Evolutionary conservation across 1,140 invertebrate species (phyloP).

Genomic region (Heliothis virescens): DNA sequence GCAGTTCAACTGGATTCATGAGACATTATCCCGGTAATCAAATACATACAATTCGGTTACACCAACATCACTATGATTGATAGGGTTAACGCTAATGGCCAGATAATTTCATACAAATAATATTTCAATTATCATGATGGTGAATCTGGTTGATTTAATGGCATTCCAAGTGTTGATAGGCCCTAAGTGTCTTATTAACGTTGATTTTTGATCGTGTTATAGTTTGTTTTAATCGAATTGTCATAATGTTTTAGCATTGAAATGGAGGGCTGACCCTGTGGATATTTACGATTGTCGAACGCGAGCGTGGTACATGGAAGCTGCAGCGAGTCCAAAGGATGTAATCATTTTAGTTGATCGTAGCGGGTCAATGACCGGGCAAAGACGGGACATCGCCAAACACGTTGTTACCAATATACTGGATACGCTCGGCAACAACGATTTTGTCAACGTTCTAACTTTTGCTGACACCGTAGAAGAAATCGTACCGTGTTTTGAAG

Average conservation of each 20-base stretch:
- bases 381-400: constrained; percentile 96
- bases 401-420: constrained; percentile 98
- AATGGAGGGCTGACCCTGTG: constrained; percentile 90
- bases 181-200: too few species aligned
- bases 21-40: constrained; percentile 94
- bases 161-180: too few species aligned
- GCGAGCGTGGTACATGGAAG: constrained; percentile 98
- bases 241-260: constrained; percentile 80
- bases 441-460: constrained; percentile 98
- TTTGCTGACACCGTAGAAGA: constrained; percentile 92
- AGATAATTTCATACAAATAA: too few species aligned
- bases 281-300: constrained; percentile 96
- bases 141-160: too few species aligned
- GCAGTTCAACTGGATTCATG: constrained; percentile 97
- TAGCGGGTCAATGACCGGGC: constrained; percentile 98
- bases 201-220: neutral
- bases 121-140: too few species aligned
- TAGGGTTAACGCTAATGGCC: too few species aligned
- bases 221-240: neutral
- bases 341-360: constrained; percentile 97
- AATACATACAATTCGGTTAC: neutral
- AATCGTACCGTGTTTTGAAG: constrained; percentile 95
- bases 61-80: too few species aligned
- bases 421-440: constrained; percentile 99
- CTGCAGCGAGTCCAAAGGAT: constrained; percentile 98